Evolutionary conservation across 1,140 invertebrate genomes (phyloP).

Genomic region (Caenorhabditis brenneri): DNA sequence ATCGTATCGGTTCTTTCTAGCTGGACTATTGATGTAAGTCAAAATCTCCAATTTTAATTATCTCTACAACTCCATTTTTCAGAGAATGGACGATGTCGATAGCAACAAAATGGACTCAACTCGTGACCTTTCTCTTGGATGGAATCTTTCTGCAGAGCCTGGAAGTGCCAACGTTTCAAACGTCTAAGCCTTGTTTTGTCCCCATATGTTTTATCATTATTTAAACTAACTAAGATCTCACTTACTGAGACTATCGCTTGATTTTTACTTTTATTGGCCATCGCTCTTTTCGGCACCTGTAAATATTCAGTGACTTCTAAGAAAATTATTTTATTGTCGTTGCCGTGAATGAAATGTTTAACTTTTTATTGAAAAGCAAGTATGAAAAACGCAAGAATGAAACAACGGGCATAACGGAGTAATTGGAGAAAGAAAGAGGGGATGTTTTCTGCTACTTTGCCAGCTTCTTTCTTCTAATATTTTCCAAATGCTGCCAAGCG

Average conservation of each 20-base stretch:
- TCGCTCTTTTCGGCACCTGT: too few relatives aligned
- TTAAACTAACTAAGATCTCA: slow-evolving; percentile 11
- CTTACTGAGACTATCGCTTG: neutral
- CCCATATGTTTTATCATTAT: slow-evolving; percentile 5
- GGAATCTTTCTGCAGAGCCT: neutral
- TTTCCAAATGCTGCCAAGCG: too few relatives aligned
- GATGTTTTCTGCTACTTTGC: too few relatives aligned
- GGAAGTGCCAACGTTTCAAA: neutral
- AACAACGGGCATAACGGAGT: too few relatives aligned
- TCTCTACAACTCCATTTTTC: neutral
- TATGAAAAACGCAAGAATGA: too few relatives aligned
- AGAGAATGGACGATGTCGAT: slow-evolving; percentile 11
- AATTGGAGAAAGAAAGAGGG: too few relatives aligned
- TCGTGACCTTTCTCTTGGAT: neutral
- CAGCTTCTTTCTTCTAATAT: too few relatives aligned
- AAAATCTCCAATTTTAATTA: neutral
- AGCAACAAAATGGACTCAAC: neutral
- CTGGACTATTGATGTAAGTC: neutral
- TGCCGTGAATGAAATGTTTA: too few relatives aligned
- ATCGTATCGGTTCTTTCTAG: neutral
- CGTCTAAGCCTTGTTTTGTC: neutral
- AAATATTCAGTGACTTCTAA: too few relatives aligned
- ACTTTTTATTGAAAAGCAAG: too few relatives aligned
- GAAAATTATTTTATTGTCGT: too few relatives aligned
- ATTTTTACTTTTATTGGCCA: neutral